A percentile compares a stretch with the other conserved stretches of the same genome.
Evolutionary conservation across 2,797 vertebrate genomes (phyloP).

Genomic region (Sebastes matsubarae): DNA sequence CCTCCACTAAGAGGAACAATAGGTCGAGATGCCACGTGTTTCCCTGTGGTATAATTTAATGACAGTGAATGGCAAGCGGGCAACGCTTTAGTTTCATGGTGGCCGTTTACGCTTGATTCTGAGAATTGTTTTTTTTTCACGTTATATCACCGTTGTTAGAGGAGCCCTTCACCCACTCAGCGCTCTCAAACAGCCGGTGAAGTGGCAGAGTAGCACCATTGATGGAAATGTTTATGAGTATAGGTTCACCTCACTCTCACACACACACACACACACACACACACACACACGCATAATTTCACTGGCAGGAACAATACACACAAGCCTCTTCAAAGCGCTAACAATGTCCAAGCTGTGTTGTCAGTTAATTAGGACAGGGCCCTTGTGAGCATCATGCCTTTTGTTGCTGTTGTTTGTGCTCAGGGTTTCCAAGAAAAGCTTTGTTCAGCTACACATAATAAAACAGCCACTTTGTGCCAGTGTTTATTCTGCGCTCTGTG

Average conservation of each 20-base stretch:
- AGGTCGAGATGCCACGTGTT: conserved; percentile 25
- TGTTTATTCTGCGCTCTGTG: background rate
- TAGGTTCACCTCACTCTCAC: background rate
- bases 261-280: background rate
- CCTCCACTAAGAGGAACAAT: conserved; percentile 9
- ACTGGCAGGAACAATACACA: conserved; percentile 20
- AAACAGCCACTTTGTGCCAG: background rate
- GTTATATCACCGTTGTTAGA: conserved; percentile 22
- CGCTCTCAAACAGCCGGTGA: conserved; percentile 1
- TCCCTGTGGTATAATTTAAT: conserved; percentile 8
- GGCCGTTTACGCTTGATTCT: background rate
- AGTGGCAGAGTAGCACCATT: conserved; percentile 36
- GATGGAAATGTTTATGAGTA: conserved; percentile 46
- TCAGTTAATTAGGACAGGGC: conserved; percentile 24
- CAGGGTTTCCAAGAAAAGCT: conserved; percentile 23
- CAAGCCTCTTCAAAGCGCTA: conserved; percentile 14
- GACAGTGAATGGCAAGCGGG: background rate
- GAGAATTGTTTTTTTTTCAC: background rate
- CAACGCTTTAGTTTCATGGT: background rate
- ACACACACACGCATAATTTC: background rate
- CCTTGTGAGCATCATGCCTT: conserved; percentile 18
- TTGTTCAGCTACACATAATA: background rate
- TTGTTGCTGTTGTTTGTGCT: conserved; percentile 35
- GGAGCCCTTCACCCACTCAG: conserved; percentile 33
- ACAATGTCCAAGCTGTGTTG: conserved; percentile 15